Evolutionary conservation across 2,113 vertebrate genomes (phyloP).

Genomic region (Peromyscus polionotus): DNA sequence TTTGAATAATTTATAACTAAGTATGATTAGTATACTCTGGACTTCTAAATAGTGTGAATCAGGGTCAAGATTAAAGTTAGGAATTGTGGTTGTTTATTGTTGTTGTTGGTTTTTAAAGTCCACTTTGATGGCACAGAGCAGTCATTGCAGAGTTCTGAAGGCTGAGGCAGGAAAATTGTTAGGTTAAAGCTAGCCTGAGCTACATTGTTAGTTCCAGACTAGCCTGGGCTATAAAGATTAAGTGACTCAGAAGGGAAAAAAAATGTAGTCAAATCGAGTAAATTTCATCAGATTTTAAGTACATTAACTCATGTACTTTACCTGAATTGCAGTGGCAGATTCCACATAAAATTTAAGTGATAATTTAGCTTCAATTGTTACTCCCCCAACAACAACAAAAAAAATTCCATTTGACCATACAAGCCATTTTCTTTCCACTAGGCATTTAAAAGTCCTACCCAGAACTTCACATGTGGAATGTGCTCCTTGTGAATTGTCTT

Average conservation of each 20-base stretch:
- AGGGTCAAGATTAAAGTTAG: neutral
- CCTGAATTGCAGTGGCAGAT: neutral
- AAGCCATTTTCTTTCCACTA: neutral
- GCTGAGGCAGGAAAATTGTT: neutral
- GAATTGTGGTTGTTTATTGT: neutral
- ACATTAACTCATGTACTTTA: neutral
- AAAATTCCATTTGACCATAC: neutral
- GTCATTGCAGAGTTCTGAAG: no score
- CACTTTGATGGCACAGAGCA: neutral
- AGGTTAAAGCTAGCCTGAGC: neutral
- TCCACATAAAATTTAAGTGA: neutral
- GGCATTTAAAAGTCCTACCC: neutral
- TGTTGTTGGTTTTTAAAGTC: no score
- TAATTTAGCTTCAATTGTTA: neutral
- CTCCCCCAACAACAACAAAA: fast-evolving
- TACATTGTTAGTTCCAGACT: neutral
- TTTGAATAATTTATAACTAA: neutral
- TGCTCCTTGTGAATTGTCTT: fast-evolving
- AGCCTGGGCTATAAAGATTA: neutral
- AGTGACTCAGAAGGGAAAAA: neutral
- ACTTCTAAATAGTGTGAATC: neutral
- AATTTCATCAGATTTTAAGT: neutral
- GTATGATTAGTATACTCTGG: neutral
- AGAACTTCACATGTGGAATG: neutral
- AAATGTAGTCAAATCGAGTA: neutral